Evolutionary conservation across 1,140 invertebrate genomes (phyloP).

Genomic region (Melanaphis sacchari): DNA sequence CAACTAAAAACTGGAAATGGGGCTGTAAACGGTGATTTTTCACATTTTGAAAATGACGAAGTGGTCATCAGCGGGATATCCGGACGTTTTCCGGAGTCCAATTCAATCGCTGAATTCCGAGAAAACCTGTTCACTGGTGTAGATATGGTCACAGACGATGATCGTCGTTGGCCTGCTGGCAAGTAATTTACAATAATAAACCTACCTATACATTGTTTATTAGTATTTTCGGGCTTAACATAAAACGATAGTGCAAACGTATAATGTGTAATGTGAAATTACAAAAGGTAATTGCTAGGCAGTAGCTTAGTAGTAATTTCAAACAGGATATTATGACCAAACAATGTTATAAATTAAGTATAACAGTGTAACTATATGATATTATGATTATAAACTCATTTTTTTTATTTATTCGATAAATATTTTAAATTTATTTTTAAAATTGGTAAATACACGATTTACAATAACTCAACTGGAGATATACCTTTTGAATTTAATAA

Average conservation of each 20-base stretch:
- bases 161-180: conserved; percentile 79
- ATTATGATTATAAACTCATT: too few relatives aligned
- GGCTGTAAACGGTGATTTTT: not conserved
- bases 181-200: conserved; percentile 53
- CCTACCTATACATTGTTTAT: not conserved
- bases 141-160: conserved; percentile 89
- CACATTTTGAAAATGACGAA: conserved; percentile 64
- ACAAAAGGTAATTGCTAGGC: too few relatives aligned
- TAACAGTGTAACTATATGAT: too few relatives aligned
- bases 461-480: too few relatives aligned
- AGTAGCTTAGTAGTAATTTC: too few relatives aligned
- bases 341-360: too few relatives aligned
- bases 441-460: too few relatives aligned
- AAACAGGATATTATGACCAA: too few relatives aligned
- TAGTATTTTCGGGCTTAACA: not conserved
- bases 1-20: conserved; percentile 36
- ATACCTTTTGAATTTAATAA: too few relatives aligned
- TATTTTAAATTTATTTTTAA: too few relatives aligned
- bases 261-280: not conserved
- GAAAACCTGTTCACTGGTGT: conserved; percentile 83
- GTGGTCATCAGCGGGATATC: conserved; percentile 90
- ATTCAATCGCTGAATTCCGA: conserved; percentile 87
- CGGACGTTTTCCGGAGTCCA: conserved; percentile 87
- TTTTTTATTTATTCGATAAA: too few relatives aligned
- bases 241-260: not conserved